Base-by-base conservation (phyloP, 2,888 invertebrate genomes). In the Idaea aversata region DNA sequence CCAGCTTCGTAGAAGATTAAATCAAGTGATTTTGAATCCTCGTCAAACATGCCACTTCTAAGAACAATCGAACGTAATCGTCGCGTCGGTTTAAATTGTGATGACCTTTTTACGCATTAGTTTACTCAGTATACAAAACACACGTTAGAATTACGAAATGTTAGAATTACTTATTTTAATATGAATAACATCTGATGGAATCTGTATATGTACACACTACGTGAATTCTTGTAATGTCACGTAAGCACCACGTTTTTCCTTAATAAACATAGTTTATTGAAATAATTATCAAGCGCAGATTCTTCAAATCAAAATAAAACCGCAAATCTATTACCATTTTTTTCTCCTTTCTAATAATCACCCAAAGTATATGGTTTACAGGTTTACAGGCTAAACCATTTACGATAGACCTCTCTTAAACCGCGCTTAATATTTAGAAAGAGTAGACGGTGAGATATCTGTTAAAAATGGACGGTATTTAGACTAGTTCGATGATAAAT, bases 401-500 rank as follows among this genome's bases (percentile, higher is more conserved):
- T 13, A 47, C 47, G 10, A 47, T 4, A 64, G 70, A 66, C 62
- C 67, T 63, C 63, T 57, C 65, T 63, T 61, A 67, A 57, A 63
- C 47, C 64, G 61, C 63, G 59, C 25, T 47, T 34, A 65, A 64
- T 62, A 63, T 63, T 61, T 67, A 66, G n/a, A 66, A 71, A 63
- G 63, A 61, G 59, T 34, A 70, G 65, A 69, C 73, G 72, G 74
- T 67, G 68, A 65, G 38, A 71, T 72, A 70, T 76, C 77, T 75
- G 65, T 62, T 64, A 62, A 73, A 69, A 72, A 65, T 77, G 80
- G 81, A 71, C 70, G 68, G 67, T 65, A 66, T 67, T 76, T 79
- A 82, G 80, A 77, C 79, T 71, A 75, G 77, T 78, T 75, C 67
- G 74, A 65, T 63, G 68, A 69, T 70, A 67, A 70, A 71, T 70